Evolutionary conservation across 2,113 vertebrate genomes (phyloP), one percentile per base, ranked within the genome.

Genomic region (Piaya cayana): DNA sequence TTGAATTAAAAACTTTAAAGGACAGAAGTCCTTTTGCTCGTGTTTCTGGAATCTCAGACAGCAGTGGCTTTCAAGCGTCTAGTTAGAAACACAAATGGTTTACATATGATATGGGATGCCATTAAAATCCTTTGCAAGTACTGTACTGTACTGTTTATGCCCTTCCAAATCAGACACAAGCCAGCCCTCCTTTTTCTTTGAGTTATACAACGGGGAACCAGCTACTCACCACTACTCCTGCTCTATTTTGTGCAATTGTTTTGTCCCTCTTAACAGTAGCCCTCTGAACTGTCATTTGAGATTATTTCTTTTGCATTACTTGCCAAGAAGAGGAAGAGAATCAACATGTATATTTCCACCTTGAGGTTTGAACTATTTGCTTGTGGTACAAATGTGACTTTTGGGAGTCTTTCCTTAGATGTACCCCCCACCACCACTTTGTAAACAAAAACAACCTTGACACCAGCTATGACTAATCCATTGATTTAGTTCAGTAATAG

Each of bases 361-460:
- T 64, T 93, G 77, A 85, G 81, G 64, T 83, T 18, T 92, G 68
- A 96, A 81, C 60, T 93, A 63, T 96, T 93, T 93, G 14, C 13
- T 50, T 85, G 65, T 88, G 78, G 62, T 75, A 90, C 32, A 94
- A 96, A 97, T 93, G 55, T 75, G 95, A 95, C 92, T 95, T 97
- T 94, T 93, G 91, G 82, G 87, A 90, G 87, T n/a, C 90, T 92
- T 96, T 96, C 85, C 92, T 92, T 96, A 92, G 65, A 82, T 95
- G 62, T 58, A 94, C 32, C 21, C 25, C 95, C 80, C 75, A 88
- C 68, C 9, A 11, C 16, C 50, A 67, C 65, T 63, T 65, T 76
- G 91, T 97, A 98, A 98, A 98, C 94, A 97, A 97, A 97, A 94
- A 9, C 94, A 97, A 82, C 36, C 95, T 96, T 95, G 69, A 95